Base-by-base conservation (phyloP, 2,113 vertebrate genomes). In the Pterocles gutturalis region DNA sequence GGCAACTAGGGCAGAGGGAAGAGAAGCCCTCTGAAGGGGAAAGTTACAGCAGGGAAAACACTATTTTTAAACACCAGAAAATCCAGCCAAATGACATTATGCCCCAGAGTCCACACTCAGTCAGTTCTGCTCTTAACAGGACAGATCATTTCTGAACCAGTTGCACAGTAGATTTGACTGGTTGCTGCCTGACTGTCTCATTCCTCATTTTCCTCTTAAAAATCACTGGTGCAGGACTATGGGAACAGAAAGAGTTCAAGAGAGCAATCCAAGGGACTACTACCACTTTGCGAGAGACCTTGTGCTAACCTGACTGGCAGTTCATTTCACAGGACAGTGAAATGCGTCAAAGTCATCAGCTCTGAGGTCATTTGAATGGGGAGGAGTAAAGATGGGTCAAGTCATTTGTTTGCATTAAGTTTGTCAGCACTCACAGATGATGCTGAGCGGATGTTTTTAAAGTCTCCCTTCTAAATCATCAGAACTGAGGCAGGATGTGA, bases 21-120 rank as follows among this genome's bases (percentile, higher is more conserved):
- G 38, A 96, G 31, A 87, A 94, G 64, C 24, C 33, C 61, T 82
- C 72, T 67, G 33, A 94, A 91, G 48, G 18, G 65, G 70, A 67
- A 94, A 82, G 55, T 84, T 96, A 53, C 53, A 83, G 29, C 61
- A 91, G 73, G 53, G 77, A 67, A 91, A 95, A 82, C 33, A 57
- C 83, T 95, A 91, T 84, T 96, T 96, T 96, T 93, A 91, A 96
- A 48, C 26, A 64, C 31, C 48, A 87, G 77, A 79, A 78, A 69
- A 72, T 65, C 53, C 66, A 95, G 84, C 69, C 77, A 95, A 96
- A 87, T 82, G 91, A 57, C 57, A 57, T 75, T 91, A 85, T 85
- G 49, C 45, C 65, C 77, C 57, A 69, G 91, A 84, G 80, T 94
- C 87, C 58, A 69, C 4, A 3, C 21, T 71, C 77, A 46, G 54